These are phyloP conservation scores for Andrena minutula DNA, from an alignment of 2,888 invertebrate genomes.

Conservation along the genomic window DNA sequence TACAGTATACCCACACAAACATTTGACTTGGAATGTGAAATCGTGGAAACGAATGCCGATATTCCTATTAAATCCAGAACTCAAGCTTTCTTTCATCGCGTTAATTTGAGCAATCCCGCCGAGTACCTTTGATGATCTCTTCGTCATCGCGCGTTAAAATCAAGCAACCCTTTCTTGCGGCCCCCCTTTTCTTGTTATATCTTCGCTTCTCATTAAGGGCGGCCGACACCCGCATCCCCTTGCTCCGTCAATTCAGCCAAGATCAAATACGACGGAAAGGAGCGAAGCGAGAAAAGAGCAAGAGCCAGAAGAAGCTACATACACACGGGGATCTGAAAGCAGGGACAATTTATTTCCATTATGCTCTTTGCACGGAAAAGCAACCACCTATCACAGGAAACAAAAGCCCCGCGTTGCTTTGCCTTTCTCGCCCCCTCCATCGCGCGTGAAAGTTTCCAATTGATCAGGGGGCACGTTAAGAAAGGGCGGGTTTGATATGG, in stretches of 20 bases:
- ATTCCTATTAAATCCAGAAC: neutral
- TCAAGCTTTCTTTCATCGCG: neutral
- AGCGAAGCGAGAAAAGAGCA: slow-evolving; percentile 1
- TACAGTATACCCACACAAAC: no score
- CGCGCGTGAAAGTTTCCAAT: slow-evolving; percentile 51
- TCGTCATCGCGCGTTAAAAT: slow-evolving; percentile 33
- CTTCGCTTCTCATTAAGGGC: slow-evolving; percentile 53
- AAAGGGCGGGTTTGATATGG: slow-evolving; percentile 18
- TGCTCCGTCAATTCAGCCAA: slow-evolving; percentile 69
- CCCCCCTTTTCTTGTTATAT: slow-evolving; percentile 5
- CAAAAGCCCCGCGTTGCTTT: slow-evolving; percentile 38
- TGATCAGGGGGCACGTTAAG: slow-evolving; percentile 40
- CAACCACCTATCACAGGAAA: slow-evolving; percentile 26
- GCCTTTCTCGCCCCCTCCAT: slow-evolving; percentile 7
- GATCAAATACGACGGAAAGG: slow-evolving; percentile 69
- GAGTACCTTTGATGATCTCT: slow-evolving; percentile 32
- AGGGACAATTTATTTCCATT: slow-evolving; percentile 77
- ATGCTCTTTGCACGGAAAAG: slow-evolving; percentile 47
- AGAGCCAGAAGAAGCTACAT: neutral
- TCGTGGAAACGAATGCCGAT: neutral
- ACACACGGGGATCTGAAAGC: slow-evolving; percentile 20
- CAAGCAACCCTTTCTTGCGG: slow-evolving; percentile 34
- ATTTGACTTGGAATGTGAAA: no score
- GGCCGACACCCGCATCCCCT: slow-evolving; percentile 68
- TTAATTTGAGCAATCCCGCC: neutral